A percentile compares a stretch with the other conserved stretches of the same genome.
Evolutionary conservation across 2,113 vertebrate species (phyloP).

Genomic region (Pteruthius melanotis): DNA sequence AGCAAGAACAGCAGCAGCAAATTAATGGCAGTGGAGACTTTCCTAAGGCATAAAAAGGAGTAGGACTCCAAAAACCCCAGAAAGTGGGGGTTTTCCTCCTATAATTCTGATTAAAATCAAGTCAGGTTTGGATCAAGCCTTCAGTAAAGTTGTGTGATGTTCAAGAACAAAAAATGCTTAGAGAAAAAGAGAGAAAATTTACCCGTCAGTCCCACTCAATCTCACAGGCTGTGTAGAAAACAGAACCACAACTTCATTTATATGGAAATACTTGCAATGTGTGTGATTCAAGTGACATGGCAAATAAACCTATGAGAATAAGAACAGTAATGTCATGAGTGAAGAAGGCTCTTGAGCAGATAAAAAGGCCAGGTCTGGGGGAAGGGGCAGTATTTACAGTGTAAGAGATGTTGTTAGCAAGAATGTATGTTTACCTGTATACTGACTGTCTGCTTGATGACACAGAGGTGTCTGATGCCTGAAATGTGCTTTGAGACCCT

Average conservation of each 20-base stretch:
- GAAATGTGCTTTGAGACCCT: background rate
- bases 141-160: background rate
- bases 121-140: background rate
- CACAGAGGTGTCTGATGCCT: background rate
- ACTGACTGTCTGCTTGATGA: background rate
- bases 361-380: background rate
- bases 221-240: background rate
- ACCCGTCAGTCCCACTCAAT: background rate
- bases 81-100: background rate
- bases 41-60: background rate
- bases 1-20: background rate
- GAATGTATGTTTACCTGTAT: background rate
- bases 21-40: background rate
- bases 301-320: background rate
- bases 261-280: background rate
- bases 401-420: background rate
- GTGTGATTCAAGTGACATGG: accelerated
- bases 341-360: background rate
- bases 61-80: background rate
- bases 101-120: background rate
- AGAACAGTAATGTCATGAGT: background rate
- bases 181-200: background rate
- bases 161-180: background rate
- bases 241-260: background rate
- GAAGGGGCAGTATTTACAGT: background rate